phyloP scores from a whole-genome alignment of 2,888 invertebrate species.

The Diaprepes abbreviatus region DNA sequence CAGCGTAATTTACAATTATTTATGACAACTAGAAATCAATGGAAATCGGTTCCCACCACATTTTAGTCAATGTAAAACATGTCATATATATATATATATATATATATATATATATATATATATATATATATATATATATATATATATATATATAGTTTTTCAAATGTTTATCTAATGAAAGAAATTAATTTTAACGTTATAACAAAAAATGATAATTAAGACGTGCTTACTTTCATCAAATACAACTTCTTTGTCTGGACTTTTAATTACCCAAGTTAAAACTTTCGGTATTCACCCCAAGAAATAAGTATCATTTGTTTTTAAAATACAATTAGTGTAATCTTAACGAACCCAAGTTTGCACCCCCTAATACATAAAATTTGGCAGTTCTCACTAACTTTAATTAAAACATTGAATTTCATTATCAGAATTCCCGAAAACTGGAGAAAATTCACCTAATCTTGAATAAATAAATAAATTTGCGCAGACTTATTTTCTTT shows the following conservation, averaged over 20 bases:
- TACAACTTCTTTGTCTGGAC: neutral
- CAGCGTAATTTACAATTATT: no score
- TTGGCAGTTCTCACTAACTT: slow-evolving; percentile 31
- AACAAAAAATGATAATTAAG: neutral
- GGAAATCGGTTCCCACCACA: no score
- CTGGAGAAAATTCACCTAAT: slow-evolving; percentile 28
- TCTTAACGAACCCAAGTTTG: slow-evolving; percentile 22
- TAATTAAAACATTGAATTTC: slow-evolving; percentile 40
- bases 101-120: no score
- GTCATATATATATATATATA: no score
- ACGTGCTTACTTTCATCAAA: neutral
- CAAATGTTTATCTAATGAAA: no score
- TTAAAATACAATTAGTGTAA: slow-evolving; percentile 28
- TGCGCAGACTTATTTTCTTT: slow-evolving; percentile 23
- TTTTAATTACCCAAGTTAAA: neutral
- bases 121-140: no score
- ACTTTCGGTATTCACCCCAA: slow-evolving; percentile 6
- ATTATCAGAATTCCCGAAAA: slow-evolving; percentile 25
- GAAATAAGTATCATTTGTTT: slow-evolving; percentile 22
- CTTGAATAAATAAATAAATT: slow-evolving; percentile 41
- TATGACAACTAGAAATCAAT: no score
- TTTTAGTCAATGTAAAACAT: no score
- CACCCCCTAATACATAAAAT: slow-evolving; percentile 20
- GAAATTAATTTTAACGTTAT: no score
- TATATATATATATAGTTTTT: no score